Conservation (phyloP, 2,888 invertebrate species). For the Hipparchia semele region DNA sequence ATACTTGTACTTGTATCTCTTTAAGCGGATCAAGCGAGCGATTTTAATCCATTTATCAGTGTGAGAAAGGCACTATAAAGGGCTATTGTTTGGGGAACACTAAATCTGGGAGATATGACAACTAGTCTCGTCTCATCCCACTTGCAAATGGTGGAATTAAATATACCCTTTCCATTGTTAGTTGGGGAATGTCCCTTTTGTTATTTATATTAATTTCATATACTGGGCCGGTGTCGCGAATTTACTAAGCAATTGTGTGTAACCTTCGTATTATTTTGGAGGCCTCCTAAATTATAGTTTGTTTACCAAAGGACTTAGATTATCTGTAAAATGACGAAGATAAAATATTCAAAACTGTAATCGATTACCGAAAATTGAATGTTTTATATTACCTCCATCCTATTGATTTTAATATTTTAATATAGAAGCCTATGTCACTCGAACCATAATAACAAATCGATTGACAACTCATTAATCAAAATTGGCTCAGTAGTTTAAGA, state of each 20-base stretch:
- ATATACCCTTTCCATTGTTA: conserved; percentile 36
- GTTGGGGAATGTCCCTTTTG: conserved; percentile 26
- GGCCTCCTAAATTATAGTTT: too few relatives aligned
- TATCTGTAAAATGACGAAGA: too few relatives aligned
- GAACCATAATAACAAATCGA: too few relatives aligned
- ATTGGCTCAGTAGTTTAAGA: too few relatives aligned
- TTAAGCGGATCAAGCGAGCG: background rate
- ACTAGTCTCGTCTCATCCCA: conserved; percentile 38
- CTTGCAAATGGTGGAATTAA: conserved; percentile 34
- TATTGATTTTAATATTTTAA: too few relatives aligned
- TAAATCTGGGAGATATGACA: conserved; percentile 61
- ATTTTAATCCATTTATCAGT: conserved; percentile 20
- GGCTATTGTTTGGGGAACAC: conserved; percentile 44
- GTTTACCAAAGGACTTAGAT: too few relatives aligned
- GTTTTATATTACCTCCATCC: too few relatives aligned
- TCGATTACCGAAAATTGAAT: too few relatives aligned
- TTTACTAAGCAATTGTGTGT: conserved; percentile 8
- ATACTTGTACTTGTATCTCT: background rate
- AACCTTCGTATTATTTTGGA: background rate
- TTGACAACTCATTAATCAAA: too few relatives aligned
- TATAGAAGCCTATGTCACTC: too few relatives aligned
- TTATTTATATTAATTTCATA: conserved; percentile 29
- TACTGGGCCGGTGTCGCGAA: background rate
- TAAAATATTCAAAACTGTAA: too few relatives aligned
- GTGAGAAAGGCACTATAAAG: conserved; percentile 16